Percentiles rank a stretch among this genome's conserved stretches.
Evolutionary conservation across 2,797 vertebrate genomes (phyloP).

Genomic region (Darevskia nairensis): DNA sequence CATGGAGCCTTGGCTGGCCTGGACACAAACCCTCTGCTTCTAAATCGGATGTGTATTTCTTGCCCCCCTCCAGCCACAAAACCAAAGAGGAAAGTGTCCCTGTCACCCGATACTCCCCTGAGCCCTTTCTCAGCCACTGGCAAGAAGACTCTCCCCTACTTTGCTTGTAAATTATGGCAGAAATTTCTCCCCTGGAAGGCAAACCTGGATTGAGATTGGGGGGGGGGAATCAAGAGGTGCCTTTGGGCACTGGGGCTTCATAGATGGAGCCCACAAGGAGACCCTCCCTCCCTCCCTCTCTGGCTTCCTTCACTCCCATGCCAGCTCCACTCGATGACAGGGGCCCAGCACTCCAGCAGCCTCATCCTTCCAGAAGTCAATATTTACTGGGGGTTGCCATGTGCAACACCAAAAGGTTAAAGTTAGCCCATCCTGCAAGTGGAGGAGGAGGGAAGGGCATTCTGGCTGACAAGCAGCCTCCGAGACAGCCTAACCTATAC

Average conservation of each 20-base stretch:
- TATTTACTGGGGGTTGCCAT: conserved; percentile 21
- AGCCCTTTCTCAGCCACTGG: background rate
- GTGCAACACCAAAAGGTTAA: conserved; percentile 10
- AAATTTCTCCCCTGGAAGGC: background rate
- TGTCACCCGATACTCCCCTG: background rate
- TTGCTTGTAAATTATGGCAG: background rate
- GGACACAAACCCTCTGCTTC: background rate
- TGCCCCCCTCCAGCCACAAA: background rate
- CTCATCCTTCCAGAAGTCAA: background rate
- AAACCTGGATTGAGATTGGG: background rate
- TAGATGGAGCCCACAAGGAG: background rate
- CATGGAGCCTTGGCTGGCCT: background rate
- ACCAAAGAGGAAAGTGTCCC: background rate
- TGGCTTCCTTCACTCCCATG: background rate
- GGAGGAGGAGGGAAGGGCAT: background rate
- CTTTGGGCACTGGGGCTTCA: background rate
- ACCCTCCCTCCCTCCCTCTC: background rate
- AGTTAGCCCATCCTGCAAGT: background rate
- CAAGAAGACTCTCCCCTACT: background rate
- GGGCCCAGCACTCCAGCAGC: background rate
- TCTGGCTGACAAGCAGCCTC: background rate
- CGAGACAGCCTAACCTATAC: background rate
- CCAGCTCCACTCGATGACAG: background rate
- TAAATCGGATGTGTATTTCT: background rate
- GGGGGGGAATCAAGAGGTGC: background rate